These are phyloP conservation scores for Phymanthus crucifer DNA, from an alignment of 92 coral and sea anemone species.

Conservation along the genomic window DNA sequence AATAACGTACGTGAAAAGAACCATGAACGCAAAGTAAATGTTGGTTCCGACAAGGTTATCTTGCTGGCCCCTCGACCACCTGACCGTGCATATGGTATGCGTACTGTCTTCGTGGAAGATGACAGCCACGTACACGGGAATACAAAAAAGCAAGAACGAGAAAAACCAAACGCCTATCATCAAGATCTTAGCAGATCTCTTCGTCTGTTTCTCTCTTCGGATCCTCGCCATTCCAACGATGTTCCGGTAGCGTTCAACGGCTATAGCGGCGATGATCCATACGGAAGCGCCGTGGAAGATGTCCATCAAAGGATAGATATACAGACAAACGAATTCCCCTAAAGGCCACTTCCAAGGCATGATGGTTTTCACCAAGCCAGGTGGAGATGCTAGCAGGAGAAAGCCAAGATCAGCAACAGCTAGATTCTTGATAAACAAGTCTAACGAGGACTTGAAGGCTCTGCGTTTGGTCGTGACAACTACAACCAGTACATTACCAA, in stretches of 20 bases:
- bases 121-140: constrained; percentile 27
- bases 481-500: constrained; percentile 48
- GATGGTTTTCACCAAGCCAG: constrained; percentile 36
- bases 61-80: not conserved
- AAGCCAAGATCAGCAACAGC: constrained; percentile 62
- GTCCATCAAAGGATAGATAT: constrained; percentile 47
- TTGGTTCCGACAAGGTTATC: constrained; percentile 6
- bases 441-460: constrained; percentile 57
- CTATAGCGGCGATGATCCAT: constrained; percentile 59
- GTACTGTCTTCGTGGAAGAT: not conserved
- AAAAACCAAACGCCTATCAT: constrained; percentile 26
- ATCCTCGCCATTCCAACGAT: constrained; percentile 45
- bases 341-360: constrained; percentile 57
- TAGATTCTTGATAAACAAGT: constrained; percentile 48
- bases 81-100: not conserved
- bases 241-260: constrained; percentile 52
- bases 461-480: constrained; percentile 42
- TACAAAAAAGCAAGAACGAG: constrained; percentile 36
- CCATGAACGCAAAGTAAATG: constrained; percentile 3
- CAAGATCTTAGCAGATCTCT: constrained; percentile 21
- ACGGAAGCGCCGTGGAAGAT: constrained; percentile 57
- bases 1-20: constrained; percentile 20
- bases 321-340: constrained; percentile 53
- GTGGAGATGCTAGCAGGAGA: constrained; percentile 33
- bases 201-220: constrained; percentile 16